Base-by-base conservation (phyloP, 2,888 invertebrate genomes). In the Sepiola atlantica region DNA sequence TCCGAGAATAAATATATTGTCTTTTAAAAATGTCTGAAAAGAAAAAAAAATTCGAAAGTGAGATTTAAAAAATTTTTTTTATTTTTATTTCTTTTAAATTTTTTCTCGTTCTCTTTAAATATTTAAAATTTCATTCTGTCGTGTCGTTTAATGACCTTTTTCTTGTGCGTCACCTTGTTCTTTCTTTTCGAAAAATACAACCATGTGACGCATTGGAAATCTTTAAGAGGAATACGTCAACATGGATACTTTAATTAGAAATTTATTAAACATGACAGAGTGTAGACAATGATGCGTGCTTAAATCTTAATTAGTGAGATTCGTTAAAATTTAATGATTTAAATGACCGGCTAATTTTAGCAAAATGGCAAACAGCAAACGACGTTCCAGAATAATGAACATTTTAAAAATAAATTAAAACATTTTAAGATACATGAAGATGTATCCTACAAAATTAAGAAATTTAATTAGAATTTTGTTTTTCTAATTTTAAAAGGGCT, bases 211-310 rank as follows among this genome's bases (percentile, higher is more conserved):
- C 10, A 28, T 28, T 77, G 28, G 28, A n/a, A 77, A 77, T 77
- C 10, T 3, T 77, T 12, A 77, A 77, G 77, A n/a, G 77, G 16
- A 77, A n/a, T 77, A n/a, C 28, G 77, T n/a, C 77, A 77, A 77
- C 2, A 77, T n/a, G n/a, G 77, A 14, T 10, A n/a, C n/a, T 77
- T 77, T n/a, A 77, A 77, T 77, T 77, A 77, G 77, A 77, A 16
- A 77, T 77, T 77, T n/a, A n/a, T 77, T 77, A 77, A 77, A 28
- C 77, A 77, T 18, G 6, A 16, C n/a, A 10, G 12, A 28, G 77
- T 77, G 77, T 77, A 77, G 28, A 77, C n/a, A n/a, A n/a, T 77
- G n/a, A n/a, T n/a, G 77, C n/a, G 77, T 77, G n/a, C n/a, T 77
- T 77, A 77, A n/a, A 77, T 77, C n/a, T 77, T 28, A 77, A 77